Conservation (phyloP, 2,888 invertebrate species). For the Chrysolina americana region DNA sequence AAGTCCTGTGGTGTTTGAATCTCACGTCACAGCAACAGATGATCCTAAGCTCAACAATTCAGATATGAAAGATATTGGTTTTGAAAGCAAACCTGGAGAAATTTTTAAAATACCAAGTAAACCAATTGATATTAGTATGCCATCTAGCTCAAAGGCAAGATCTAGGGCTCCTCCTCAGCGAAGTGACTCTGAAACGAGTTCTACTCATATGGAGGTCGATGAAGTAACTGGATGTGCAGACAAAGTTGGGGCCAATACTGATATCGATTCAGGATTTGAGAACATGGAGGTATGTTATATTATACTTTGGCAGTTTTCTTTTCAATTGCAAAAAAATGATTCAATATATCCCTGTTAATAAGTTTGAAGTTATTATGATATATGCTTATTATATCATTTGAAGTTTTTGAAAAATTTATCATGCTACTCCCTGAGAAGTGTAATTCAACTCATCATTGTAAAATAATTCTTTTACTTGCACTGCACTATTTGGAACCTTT, state of each 20-base stretch:
- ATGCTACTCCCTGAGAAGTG: no score
- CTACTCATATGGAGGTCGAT: slow-evolving; percentile 75
- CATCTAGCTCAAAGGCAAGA: slow-evolving; percentile 62
- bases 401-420: no score
- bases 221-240: slow-evolving; percentile 69
- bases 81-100: slow-evolving; percentile 48
- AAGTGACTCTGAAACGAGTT: slow-evolving; percentile 70
- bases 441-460: no score
- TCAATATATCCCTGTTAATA: no score
- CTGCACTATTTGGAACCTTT: no score
- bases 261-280: slow-evolving; percentile 82
- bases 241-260: slow-evolving; percentile 70
- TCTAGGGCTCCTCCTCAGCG: slow-evolving; percentile 63
- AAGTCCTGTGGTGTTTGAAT: slow-evolving; percentile 53
- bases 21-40: slow-evolving; percentile 36
- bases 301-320: no score
- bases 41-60: slow-evolving; percentile 34
- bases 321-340: no score
- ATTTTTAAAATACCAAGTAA: slow-evolving; percentile 67
- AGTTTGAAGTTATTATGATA: no score
- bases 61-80: slow-evolving; percentile 41
- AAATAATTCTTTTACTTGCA: no score
- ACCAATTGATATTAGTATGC: slow-evolving; percentile 65
- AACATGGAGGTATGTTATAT: slow-evolving; percentile 76
- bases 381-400: no score